Base-by-base conservation (phyloP, 2,113 vertebrate species). In the Tenrec ecaudatus region DNA sequence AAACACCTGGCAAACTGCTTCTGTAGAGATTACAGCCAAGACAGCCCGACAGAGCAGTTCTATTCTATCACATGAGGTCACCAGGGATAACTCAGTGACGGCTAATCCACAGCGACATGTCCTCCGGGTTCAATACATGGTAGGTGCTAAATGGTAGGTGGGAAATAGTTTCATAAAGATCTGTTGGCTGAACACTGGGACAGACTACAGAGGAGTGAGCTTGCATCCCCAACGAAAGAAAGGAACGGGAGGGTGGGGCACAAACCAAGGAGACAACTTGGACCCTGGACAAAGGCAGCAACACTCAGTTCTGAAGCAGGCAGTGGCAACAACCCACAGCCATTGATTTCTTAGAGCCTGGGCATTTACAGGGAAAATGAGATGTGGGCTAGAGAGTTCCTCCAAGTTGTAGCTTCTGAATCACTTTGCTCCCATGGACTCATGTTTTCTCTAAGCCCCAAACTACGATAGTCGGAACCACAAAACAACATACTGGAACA, bases 321-420 rank as follows among this genome's bases (percentile, higher is more conserved):
- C 6, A 27, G 22, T 87, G 91, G 69, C 87, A 71, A 68, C 12
- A 31, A 43, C 68, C 57, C 82, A 93, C 82, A 93, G 69, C 27
- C 88, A 93, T 80, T 66, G 90, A 91, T 94, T 87, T 92, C 86
- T 84, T 69, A 76, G 62, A 64, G 60, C 78, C 75, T 75, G 82
- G 86, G 64, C 89, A 91, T 68, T 88, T 79, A 57, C 47, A 93
- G 90, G 78, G 75, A 88, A 4, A 58, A 89, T 80, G 87, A 92
- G 89, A 14, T 53, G 47, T 68, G 68, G 40, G 79, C 29, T 92
- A 31, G 1, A 47, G 3, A 68, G 58, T 40, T 47, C 85, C 43
- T 80, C 22, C 77, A 86, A 86, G 79, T 80, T 64, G 81, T 75
- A 91, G 68, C 62, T 91, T 86, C 92, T 85, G 31, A 60, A 82